Evolutionary conservation across 2,888 invertebrate genomes (phyloP), one percentile per base, ranked within the genome.

Genomic region (Trissolcus japonicus): DNA sequence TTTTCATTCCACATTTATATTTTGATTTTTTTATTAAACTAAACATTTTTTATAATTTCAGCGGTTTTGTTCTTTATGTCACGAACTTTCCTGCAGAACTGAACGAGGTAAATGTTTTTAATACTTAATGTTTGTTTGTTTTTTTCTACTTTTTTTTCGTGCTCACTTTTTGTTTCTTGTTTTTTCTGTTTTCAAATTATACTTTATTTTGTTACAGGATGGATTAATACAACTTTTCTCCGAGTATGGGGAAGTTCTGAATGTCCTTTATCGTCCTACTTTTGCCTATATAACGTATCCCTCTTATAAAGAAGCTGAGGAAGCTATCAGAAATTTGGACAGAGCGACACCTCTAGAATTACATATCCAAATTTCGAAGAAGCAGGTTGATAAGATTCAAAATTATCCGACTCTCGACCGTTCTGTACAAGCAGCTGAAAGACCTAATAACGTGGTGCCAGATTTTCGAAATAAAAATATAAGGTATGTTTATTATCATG

Each of bases 311-410:
- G 86, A 87, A 76, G 88, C 88, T 1, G 86, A 88, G 75, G 16
- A 17, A 4, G 86, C 87, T 1, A 84, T 87, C 4, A 80, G 80
- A 25, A 74, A 80, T n/a, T 78, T 88, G 9, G 53, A 88, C 35
- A 54, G 81, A 35, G 66, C 63, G 6, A 65, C 77, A 16, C 88
- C 88, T 11, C 66, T 88, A 11, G 57, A 75, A 41, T 60, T 88
- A 6, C 74, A 79, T 62, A 79, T 88, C 17, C 75, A 81, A 46
- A 81, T 87, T 75, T 80, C 82, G 0, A 83, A 76, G 56, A 79
- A 83, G 16, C 35, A 35, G 9, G 35, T 35, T 7, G 35, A 35
- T 1, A 35, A 35, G 11, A 35, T 35, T 9, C 35, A 35, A 11
- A 35, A 35, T 35, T 9, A 7, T 35, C 2, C 2, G 1, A 9